phyloP scores from a whole-genome alignment of 2,113 vertebrate species.

The Dryoscopus gambensis region DNA sequence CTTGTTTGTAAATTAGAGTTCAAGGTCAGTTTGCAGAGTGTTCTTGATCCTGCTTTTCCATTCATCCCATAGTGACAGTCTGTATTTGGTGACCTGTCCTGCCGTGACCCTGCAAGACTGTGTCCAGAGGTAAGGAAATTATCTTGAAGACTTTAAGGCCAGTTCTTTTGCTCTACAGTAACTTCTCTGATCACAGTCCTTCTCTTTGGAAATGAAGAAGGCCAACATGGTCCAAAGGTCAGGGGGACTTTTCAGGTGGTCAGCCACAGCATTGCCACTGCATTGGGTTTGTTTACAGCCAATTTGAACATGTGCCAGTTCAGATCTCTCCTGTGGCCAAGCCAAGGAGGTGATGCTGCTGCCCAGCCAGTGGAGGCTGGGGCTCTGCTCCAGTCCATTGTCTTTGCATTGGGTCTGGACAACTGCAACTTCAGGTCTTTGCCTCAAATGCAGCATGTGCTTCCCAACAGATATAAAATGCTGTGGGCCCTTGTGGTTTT shows the following conservation, averaged over 20 bases:
- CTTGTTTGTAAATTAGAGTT: neutral
- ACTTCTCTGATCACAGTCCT: neutral
- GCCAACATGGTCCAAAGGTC: neutral
- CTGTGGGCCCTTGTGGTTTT: neutral
- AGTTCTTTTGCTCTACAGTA: neutral
- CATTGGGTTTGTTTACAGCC: neutral
- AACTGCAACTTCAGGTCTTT: neutral
- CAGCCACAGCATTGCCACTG: rapidly evolving
- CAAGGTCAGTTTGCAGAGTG: neutral
- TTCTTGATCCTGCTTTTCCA: neutral
- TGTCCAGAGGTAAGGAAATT: neutral
- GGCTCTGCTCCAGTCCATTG: rapidly evolving
- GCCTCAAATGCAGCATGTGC: neutral
- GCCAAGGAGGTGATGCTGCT: neutral
- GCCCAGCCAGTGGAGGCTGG: neutral
- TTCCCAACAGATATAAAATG: neutral
- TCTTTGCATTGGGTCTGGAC: neutral
- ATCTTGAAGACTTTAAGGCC: neutral
- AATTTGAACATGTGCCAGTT: neutral
- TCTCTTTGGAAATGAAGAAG: neutral
- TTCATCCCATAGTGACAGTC: neutral
- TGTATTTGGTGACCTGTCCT: neutral
- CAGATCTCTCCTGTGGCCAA: neutral
- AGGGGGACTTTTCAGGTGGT: neutral
- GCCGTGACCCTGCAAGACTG: rapidly evolving